Evolutionary conservation across 2,888 invertebrate genomes (phyloP).

Genomic region (Steinernema hermaphroditum): DNA sequence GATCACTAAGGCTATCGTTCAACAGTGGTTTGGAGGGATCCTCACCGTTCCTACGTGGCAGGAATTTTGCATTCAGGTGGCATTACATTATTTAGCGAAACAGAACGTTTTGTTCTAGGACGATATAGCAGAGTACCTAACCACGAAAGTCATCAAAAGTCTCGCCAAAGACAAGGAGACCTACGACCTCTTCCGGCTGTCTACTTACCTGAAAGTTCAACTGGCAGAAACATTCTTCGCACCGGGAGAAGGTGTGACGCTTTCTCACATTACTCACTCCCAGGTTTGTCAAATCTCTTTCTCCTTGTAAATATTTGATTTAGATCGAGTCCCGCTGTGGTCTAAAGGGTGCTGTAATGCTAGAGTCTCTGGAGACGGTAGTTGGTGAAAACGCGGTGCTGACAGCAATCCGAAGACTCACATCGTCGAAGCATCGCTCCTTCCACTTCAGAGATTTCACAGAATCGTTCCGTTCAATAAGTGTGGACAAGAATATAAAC

Average conservation of each 20-base stretch:
- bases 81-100: background rate
- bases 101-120: constrained; percentile 37
- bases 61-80: constrained; percentile 44
- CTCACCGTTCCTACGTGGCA: constrained; percentile 32
- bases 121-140: constrained; percentile 44
- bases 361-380: constrained; percentile 56
- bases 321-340: constrained; percentile 60
- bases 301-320: constrained; percentile 33
- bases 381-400: constrained; percentile 55
- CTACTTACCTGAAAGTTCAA: constrained; percentile 61
- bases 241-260: constrained; percentile 48
- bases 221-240: constrained; percentile 60
- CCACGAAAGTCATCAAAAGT: constrained; percentile 40
- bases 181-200: constrained; percentile 47
- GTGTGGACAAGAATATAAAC: background rate
- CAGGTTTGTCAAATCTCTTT: too few relatives aligned
- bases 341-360: constrained; percentile 58
- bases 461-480: background rate
- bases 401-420: constrained; percentile 33
- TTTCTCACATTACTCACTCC: constrained; percentile 46
- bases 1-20: constrained; percentile 42
- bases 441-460: constrained; percentile 1
- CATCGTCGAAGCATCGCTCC: background rate
- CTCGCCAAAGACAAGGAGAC: background rate
- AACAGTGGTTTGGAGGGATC: constrained; percentile 48